Conservation (phyloP, 2,113 vertebrate genomes). For the Vidua chalybeata region DNA sequence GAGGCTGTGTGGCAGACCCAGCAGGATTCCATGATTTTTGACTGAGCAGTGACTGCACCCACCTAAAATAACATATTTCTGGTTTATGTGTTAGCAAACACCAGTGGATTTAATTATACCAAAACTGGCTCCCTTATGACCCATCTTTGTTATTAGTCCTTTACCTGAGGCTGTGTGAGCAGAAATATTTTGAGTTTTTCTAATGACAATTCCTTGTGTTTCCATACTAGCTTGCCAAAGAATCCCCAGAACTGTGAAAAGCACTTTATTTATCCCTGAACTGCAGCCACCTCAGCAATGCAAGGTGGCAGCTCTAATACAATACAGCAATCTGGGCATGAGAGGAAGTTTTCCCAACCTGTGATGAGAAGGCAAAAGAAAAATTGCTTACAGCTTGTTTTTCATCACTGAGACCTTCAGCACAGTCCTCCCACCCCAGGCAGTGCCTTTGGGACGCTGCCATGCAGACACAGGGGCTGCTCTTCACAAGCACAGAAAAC, state of each 20-base stretch:
- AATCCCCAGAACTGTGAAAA: background rate
- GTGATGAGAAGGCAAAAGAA: background rate
- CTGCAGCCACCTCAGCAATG: background rate
- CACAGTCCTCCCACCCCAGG: background rate
- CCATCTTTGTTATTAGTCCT: background rate
- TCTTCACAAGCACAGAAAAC: background rate
- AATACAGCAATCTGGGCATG: fast-evolving
- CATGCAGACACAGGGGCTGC: background rate
- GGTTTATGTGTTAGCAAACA: background rate
- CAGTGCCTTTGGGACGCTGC: background rate
- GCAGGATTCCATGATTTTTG: background rate
- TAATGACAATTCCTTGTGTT: background rate
- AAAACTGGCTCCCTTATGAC: background rate
- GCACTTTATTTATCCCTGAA: background rate
- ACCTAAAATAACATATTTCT: background rate
- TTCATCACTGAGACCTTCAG: background rate
- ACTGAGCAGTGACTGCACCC: background rate
- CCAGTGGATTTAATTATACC: background rate
- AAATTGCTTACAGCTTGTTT: background rate
- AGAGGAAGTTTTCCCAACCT: background rate
- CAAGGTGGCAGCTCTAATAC: background rate
- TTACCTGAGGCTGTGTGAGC: background rate
- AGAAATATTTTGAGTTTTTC: background rate
- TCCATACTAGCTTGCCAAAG: background rate
- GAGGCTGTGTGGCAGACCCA: background rate